A percentile compares a stretch with the other conserved stretches of the same genome.
phyloP scores from a whole-genome alignment of 1,140 invertebrate species.

The Plodia interpunctella region DNA sequence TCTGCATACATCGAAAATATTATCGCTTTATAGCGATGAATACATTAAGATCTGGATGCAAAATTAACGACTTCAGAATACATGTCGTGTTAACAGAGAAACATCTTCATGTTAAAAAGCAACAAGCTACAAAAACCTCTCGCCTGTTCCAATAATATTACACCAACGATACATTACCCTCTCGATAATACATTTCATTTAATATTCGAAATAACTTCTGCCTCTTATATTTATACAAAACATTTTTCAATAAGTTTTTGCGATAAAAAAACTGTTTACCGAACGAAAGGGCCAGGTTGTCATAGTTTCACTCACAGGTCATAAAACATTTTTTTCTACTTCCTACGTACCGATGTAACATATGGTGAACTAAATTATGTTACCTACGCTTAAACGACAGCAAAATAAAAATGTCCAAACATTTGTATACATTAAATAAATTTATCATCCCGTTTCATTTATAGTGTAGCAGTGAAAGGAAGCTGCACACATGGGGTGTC shows the following conservation, averaged over 20 bases:
- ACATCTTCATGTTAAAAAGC: neutral
- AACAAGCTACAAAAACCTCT: conserved; percentile 3
- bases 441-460: conserved; percentile 71
- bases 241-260: conserved; percentile 59
- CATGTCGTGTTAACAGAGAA: conserved; percentile 5
- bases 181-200: conserved; percentile 26
- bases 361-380: conserved; percentile 74
- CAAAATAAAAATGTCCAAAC: conserved; percentile 76
- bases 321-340: conserved; percentile 70
- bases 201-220: conserved; percentile 44
- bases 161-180: conserved; percentile 9
- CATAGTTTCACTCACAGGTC: conserved; percentile 61
- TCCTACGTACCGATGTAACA: conserved; percentile 66
- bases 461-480: conserved; percentile 60
- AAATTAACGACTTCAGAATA: conserved; percentile 4
- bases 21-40: neutral
- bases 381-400: conserved; percentile 70
- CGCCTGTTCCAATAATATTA: conserved; percentile 2
- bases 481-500: conserved; percentile 69
- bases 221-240: conserved; percentile 32
- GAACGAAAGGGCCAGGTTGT: conserved; percentile 49
- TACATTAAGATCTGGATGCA: conserved; percentile 1
- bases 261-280: conserved; percentile 34
- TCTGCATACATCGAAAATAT: neutral
- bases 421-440: conserved; percentile 77